A percentile compares a stretch with the other conserved stretches of the same genome.
Evolutionary conservation across 2,113 vertebrate genomes (phyloP).

Genomic region (Mus spicilegus): DNA sequence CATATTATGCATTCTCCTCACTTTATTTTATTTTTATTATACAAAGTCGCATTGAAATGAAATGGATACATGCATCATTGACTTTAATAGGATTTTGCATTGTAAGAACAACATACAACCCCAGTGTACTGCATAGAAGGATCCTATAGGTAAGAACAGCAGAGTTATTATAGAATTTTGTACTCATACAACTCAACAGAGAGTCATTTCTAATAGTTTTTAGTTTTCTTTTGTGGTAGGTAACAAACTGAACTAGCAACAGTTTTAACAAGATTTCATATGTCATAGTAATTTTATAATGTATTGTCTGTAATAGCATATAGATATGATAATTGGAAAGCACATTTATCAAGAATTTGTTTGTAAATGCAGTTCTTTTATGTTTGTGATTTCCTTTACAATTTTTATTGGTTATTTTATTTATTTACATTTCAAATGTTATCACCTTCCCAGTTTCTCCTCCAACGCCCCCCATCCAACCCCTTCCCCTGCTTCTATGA

Average conservation of each 20-base stretch:
- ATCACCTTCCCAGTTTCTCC: too few species aligned
- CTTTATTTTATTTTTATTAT: conserved; percentile 82
- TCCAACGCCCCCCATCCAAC: too few species aligned
- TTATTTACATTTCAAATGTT: too few species aligned
- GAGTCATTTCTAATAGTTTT: conserved; percentile 57
- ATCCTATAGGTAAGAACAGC: conserved; percentile 60
- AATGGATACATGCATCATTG: conserved; percentile 83
- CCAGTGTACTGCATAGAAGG: conserved; percentile 61
- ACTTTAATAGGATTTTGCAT: conserved; percentile 81
- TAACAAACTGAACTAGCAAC: conserved; percentile 52
- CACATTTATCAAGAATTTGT: conserved; percentile 73
- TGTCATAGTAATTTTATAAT: conserved; percentile 61
- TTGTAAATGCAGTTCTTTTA: conserved; percentile 37
- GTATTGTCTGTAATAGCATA: conserved; percentile 32
- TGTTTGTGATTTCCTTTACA: too few species aligned
- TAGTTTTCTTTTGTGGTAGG: conserved; percentile 45
- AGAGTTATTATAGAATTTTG: conserved; percentile 46
- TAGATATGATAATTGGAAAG: conserved; percentile 64
- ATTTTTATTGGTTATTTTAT: too few species aligned
- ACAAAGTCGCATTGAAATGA: conserved; percentile 87
- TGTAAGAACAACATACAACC: conserved; percentile 80
- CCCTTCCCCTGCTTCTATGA: too few species aligned
- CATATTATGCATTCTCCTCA: conserved; percentile 83
- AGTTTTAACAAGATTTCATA: conserved; percentile 52
- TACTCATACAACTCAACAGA: conserved; percentile 58